Conservation (phyloP, 2,888 invertebrate species). For the Scaptomyza tumidula region DNA sequence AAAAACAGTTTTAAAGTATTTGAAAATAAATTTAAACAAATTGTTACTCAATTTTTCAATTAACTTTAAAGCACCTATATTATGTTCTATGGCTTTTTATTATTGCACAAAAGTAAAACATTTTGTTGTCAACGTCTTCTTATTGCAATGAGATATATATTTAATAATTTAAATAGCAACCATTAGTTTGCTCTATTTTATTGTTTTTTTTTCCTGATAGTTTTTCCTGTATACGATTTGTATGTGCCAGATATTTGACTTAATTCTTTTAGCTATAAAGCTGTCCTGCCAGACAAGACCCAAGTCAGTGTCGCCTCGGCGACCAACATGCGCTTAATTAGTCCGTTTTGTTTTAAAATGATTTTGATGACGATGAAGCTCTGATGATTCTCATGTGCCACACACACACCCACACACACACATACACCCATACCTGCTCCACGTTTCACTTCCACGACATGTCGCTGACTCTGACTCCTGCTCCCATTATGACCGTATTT, state of each 20-base stretch:
- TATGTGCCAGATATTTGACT: background rate
- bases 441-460: slow-evolving; percentile 1
- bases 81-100: too few species aligned
- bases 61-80: too few species aligned
- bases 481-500: slow-evolving; percentile 26
- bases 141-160: too few species aligned
- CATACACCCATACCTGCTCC: background rate
- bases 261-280: background rate
- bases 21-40: too few species aligned
- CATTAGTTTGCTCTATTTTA: background rate
- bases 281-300: background rate
- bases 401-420: too few species aligned
- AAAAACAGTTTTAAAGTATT: too few species aligned
- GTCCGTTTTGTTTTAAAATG: slow-evolving; percentile 77
- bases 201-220: background rate
- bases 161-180: too few species aligned
- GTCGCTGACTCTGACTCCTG: slow-evolving; percentile 6
- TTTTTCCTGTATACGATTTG: background rate
- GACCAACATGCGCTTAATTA: slow-evolving; percentile 71
- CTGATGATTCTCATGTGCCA: slow-evolving; percentile 38
- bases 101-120: too few species aligned
- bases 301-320: background rate
- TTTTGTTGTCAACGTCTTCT: too few species aligned
- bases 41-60: too few species aligned
- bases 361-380: slow-evolving; percentile 66